Conservation (phyloP, 1,140 invertebrate species). For the Rhyzopertha dominica region DNA sequence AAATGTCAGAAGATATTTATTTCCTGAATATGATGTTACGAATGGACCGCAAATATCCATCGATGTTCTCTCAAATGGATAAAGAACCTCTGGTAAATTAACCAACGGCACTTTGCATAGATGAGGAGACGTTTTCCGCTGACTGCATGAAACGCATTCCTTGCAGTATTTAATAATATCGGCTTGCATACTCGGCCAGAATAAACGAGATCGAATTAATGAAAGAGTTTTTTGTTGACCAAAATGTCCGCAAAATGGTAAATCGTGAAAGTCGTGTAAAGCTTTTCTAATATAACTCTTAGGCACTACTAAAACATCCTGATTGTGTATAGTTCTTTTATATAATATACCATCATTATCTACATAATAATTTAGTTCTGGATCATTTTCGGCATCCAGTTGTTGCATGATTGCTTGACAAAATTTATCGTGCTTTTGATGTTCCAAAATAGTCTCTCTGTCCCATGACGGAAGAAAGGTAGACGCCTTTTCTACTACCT, state of each 20-base stretch:
- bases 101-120: neutral
- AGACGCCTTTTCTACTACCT: too few relatives aligned
- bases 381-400: too few relatives aligned
- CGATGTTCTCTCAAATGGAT: slow-evolving; percentile 4
- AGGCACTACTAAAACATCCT: slow-evolving; percentile 1
- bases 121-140: slow-evolving; percentile 1
- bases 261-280: slow-evolving; percentile 4
- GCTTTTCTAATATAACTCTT: slow-evolving; percentile 1
- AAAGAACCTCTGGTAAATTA: neutral
- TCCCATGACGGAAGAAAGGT: too few relatives aligned
- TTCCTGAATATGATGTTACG: slow-evolving; percentile 1
- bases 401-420: too few relatives aligned
- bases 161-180: slow-evolving; percentile 13
- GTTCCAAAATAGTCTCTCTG: too few relatives aligned
- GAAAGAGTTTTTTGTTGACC: slow-evolving; percentile 13
- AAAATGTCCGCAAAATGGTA: slow-evolving; percentile 5
- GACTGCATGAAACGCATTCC: slow-evolving; percentile 5
- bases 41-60: slow-evolving; percentile 9
- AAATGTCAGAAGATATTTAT: slow-evolving; percentile 9
- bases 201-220: too few relatives aligned
- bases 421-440: too few relatives aligned
- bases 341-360: slow-evolving; percentile 1
- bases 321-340: neutral
- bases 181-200: neutral
- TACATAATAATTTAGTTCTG: too few relatives aligned